Conservation (phyloP, 2,113 vertebrate species). For the Colaptes auratus region DNA sequence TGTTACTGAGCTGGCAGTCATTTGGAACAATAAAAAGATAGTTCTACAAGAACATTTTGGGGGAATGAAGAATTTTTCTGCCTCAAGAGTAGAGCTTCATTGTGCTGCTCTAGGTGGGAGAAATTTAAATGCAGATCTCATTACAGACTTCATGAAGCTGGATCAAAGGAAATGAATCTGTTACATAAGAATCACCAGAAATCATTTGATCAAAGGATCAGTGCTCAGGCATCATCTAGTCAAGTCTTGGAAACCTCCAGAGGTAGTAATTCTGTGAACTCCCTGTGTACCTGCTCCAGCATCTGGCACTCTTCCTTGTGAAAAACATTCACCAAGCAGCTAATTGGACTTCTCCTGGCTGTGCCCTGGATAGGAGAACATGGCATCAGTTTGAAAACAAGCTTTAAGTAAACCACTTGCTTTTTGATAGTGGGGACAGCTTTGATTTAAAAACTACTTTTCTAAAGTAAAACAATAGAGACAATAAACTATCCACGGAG, state of each 20-base stretch:
- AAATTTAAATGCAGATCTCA: constrained; percentile 20
- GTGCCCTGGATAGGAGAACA: background rate
- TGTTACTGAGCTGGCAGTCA: background rate
- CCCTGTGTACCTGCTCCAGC: background rate
- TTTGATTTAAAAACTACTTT: background rate
- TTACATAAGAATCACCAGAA: constrained; percentile 1
- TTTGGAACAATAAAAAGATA: constrained; percentile 53
- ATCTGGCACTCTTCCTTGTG: background rate
- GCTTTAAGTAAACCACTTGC: background rate
- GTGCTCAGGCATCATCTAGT: background rate
- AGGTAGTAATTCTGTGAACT: background rate
- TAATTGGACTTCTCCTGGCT: accelerated
- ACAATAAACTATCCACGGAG: background rate
- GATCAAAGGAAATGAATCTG: constrained; percentile 42
- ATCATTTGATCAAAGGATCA: background rate
- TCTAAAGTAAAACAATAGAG: background rate
- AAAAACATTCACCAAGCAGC: background rate
- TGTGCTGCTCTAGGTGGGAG: background rate
- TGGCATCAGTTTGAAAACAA: background rate
- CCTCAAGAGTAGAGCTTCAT: background rate
- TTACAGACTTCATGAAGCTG: background rate
- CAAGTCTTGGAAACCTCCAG: background rate
- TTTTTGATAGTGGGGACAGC: accelerated
- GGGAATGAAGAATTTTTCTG: background rate
- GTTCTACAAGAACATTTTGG: background rate